phyloP scores from a whole-genome alignment of 1,140 invertebrate genomes.

The Bombus ignitus region DNA sequence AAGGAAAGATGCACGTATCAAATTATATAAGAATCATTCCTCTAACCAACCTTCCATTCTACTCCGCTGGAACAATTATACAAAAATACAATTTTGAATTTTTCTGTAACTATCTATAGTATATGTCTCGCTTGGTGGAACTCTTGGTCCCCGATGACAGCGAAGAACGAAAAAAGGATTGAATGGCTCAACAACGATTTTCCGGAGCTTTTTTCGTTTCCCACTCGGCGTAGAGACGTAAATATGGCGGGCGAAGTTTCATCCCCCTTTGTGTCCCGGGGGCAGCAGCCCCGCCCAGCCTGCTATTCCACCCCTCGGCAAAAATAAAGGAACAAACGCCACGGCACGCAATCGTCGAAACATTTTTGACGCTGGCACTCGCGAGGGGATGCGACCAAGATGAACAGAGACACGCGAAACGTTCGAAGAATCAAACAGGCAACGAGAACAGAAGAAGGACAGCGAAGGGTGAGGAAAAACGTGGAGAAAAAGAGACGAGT shows the following conservation, averaged over 20 bases:
- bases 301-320: conserved; percentile 77
- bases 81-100: not conserved
- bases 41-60: not conserved
- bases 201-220: conserved; percentile 66
- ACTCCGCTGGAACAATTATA: not conserved
- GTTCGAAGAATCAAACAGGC: not conserved
- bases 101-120: not conserved
- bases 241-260: conserved; percentile 81
- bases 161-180: conserved; percentile 20
- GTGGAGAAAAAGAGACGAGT: conserved; percentile 51
- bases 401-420: not conserved
- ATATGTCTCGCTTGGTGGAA: no score
- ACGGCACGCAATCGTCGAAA: conserved; percentile 80
- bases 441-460: conserved; percentile 21
- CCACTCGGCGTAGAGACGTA: conserved; percentile 67
- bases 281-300: conserved; percentile 77
- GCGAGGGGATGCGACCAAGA: conserved; percentile 7
- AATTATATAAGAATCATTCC: not conserved
- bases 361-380: conserved; percentile 78
- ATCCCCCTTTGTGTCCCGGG: conserved; percentile 74
- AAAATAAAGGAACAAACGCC: conserved; percentile 81
- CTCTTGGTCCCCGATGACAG: not conserved
- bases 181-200: conserved; percentile 50
- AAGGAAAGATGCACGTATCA: no score
- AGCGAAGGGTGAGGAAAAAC: conserved; percentile 11